Percentiles rank a stretch among this genome's conserved stretches.
Evolutionary conservation across 2,888 invertebrate genomes (phyloP).

Genomic region (Apodemia duryi): DNA sequence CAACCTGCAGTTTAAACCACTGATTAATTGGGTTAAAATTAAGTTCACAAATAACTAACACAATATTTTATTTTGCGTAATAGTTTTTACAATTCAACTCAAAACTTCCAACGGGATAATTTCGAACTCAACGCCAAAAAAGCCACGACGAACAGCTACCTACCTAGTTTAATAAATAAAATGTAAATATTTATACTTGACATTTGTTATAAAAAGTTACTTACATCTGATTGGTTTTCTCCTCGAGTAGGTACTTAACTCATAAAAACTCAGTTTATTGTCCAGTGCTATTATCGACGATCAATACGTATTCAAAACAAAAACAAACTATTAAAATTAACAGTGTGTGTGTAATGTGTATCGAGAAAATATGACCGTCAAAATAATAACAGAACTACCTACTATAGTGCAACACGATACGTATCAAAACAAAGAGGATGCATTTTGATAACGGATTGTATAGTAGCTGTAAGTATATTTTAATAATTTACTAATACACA

Average conservation of each 20-base stretch:
- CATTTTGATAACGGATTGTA: conserved; percentile 66
- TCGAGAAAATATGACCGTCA: conserved; percentile 9
- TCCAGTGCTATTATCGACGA: conserved; percentile 10
- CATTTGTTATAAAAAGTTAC: not conserved
- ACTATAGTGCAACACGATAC: conserved; percentile 18
- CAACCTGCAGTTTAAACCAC: no score
- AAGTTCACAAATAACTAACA: no score
- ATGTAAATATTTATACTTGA: not conserved
- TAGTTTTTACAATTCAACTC: not conserved
- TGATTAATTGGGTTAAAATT: no score
- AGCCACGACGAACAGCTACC: not conserved
- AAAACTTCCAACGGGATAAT: not conserved
- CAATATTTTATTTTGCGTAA: not conserved
- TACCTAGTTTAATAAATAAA: no score
- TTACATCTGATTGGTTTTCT: not conserved
- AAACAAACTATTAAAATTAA: conserved; percentile 9
- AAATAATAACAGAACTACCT: conserved; percentile 14
- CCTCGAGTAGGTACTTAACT: not conserved
- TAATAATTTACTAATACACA: conserved; percentile 41
- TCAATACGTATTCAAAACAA: conserved; percentile 23
- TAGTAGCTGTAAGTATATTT: conserved; percentile 61
- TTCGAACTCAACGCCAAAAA: not conserved
- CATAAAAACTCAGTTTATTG: conserved; percentile 34
- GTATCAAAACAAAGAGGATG: conserved; percentile 39
- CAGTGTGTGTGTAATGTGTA: conserved; percentile 17